phyloP scores from a whole-genome alignment of 2,888 invertebrate genomes.

The Caenorhabditis japonica region DNA sequence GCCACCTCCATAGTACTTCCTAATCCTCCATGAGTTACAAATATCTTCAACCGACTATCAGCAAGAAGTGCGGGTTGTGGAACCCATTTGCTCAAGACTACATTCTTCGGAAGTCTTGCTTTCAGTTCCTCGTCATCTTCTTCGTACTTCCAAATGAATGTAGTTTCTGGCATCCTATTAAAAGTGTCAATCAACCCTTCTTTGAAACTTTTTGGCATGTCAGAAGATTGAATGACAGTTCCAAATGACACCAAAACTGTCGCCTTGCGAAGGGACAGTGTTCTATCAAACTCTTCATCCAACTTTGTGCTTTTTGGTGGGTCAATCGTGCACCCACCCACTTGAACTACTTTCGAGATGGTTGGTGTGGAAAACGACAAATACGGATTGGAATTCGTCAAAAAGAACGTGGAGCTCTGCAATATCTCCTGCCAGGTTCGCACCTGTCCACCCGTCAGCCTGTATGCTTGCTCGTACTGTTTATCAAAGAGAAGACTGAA shows the following conservation, averaged over 20 bases:
- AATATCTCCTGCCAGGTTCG: constrained; percentile 35
- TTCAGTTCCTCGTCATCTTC: constrained; percentile 18
- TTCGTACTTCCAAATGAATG: constrained; percentile 55
- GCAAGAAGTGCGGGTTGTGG: constrained; percentile 34
- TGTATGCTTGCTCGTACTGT: constrained; percentile 29
- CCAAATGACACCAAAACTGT: constrained; percentile 36
- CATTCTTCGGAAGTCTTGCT: constrained; percentile 16
- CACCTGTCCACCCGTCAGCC: constrained; percentile 22
- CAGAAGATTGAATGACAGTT: constrained; percentile 39
- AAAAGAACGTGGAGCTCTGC: constrained; percentile 25
- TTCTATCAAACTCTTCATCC: constrained; percentile 13
- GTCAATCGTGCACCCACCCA: constrained; percentile 34
- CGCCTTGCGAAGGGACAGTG: constrained; percentile 1
- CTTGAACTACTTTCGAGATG: constrained; percentile 33
- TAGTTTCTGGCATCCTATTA: constrained; percentile 20
- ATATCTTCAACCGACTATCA: constrained; percentile 16
- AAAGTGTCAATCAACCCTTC: constrained; percentile 20
- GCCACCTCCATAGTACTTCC: constrained; percentile 46
- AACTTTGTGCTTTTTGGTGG: constrained; percentile 24
- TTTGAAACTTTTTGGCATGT: constrained; percentile 34
- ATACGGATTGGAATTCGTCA: constrained; percentile 36
- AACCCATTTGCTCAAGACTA: constrained; percentile 32
- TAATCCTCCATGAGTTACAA: constrained; percentile 42
- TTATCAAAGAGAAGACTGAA: constrained; percentile 37
- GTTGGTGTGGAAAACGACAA: constrained; percentile 26